Evolutionary conservation across 2,888 invertebrate genomes (phyloP), one percentile per base, ranked within the genome.

Genomic region (Linhomoeus sp.): DNA sequence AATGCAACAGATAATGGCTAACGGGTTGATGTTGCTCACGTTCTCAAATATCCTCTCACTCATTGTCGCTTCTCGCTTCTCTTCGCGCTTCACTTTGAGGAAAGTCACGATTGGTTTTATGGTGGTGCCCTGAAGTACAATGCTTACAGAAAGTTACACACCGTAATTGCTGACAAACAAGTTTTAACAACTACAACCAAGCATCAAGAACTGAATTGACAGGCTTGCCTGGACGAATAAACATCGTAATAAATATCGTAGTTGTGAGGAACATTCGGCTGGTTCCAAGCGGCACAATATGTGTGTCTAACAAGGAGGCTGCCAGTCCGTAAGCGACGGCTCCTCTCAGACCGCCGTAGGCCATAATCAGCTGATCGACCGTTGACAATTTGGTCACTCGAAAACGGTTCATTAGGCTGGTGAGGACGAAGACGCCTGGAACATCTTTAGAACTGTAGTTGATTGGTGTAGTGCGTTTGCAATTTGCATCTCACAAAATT

Each of bases 181-280:
- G n/a, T n/a, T n/a, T n/a, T n/a, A n/a, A n/a, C n/a, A n/a, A n/a
- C n/a, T n/a, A n/a, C n/a, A n/a, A 60, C 94, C 74, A 70, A 97
- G 92, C 17, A 94, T 94, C n/a, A n/a, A n/a, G n/a, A n/a, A n/a
- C n/a, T n/a, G n/a, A n/a, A n/a, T n/a, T n/a, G n/a, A n/a, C n/a
- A n/a, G n/a, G n/a, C n/a, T n/a, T n/a, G n/a, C n/a, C n/a, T n/a
- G n/a, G n/a, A n/a, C n/a, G n/a, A 1, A 94, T 97, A 71, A 94
- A 94, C 69, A 92, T 88, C 59, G 97, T 84, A 55, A 97, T 86
- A 42, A 87, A 83, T 62, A 97, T 87, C n/a, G 92, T 92, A 1
- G 92, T 86, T 22, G 94, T 94, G 56, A 90, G 82, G 68, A 92
- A 90, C 83, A 90, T 86, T 17, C 81, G 80, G 29, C 7, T 12